These are phyloP conservation scores for Sphenopsis melanotis DNA, from an alignment of 2,797 vertebrate genomes.

Conservation along the genomic window DNA sequence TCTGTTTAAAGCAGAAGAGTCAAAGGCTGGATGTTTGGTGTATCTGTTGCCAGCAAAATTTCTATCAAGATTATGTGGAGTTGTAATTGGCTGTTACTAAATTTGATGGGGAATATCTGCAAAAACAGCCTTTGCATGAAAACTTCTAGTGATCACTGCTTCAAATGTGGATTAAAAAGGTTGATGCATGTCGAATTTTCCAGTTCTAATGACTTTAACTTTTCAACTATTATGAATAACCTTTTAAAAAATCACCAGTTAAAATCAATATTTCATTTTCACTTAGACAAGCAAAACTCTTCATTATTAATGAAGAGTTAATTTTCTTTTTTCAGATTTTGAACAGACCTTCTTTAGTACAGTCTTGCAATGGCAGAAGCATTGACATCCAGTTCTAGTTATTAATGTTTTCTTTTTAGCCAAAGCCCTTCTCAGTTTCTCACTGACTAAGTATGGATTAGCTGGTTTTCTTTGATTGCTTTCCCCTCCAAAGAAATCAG, in stretches of 20 bases:
- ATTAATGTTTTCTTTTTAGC: neutral
- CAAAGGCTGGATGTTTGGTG: neutral
- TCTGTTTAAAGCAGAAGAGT: neutral
- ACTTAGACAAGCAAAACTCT: neutral
- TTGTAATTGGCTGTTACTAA: neutral
- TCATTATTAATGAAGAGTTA: neutral
- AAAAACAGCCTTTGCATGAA: neutral
- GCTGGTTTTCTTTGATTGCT: neutral
- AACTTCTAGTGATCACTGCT: neutral
- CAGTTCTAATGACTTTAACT: neutral
- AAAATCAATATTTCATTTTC: neutral
- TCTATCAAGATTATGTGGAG: neutral
- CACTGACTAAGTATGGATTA: neutral
- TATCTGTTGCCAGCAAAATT: neutral
- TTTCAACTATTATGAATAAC: neutral
- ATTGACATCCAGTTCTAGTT: neutral
- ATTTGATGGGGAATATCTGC: neutral
- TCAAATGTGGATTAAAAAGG: neutral
- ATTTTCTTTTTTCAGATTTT: neutral
- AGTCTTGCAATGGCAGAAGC: neutral
- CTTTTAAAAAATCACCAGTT: neutral
- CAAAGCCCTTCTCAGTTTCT: neutral
- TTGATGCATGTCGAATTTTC: neutral
- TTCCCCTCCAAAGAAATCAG: neutral
- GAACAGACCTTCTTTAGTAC: neutral